Evolutionary conservation across 2,888 invertebrate species (phyloP).

Genomic region (Epicampocera succincta): DNA sequence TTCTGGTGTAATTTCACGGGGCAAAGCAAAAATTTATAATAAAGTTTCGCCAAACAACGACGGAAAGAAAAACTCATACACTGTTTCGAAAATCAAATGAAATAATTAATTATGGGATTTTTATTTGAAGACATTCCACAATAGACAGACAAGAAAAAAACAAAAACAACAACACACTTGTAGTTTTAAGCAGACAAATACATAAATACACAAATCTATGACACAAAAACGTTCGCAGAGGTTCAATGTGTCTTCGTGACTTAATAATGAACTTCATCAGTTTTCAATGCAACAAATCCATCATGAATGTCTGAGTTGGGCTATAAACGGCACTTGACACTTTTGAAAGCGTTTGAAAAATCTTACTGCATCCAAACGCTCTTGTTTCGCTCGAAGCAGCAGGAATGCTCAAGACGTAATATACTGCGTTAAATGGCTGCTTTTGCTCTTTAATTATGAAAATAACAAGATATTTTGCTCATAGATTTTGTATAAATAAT

Average conservation of each 20-base stretch:
- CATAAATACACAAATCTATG: not conserved
- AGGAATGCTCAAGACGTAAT: no score
- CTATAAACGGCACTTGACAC: slow-evolving; percentile 9
- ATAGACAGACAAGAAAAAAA: slow-evolving; percentile 7
- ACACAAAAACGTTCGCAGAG: slow-evolving; percentile 21
- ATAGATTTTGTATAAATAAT: no score
- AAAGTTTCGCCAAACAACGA: slow-evolving; percentile 21
- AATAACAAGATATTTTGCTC: no score
- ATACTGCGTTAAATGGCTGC: no score
- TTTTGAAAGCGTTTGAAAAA: no score
- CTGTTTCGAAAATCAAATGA: slow-evolving; percentile 24
- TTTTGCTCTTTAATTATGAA: no score
- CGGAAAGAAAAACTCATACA: slow-evolving; percentile 35
- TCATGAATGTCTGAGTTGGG: slow-evolving; percentile 41
- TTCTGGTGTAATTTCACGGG: slow-evolving; percentile 29
- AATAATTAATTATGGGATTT: slow-evolving; percentile 52
- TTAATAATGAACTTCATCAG: slow-evolving; percentile 62
- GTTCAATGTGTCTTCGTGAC: slow-evolving; percentile 57
- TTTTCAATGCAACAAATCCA: slow-evolving; percentile 63
- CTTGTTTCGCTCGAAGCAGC: no score
- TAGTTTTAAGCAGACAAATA: slow-evolving; percentile 16
- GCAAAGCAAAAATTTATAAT: not conserved
- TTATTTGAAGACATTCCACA: slow-evolving; percentile 37
- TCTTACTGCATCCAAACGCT: no score
- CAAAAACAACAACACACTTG: slow-evolving; percentile 22